Evolutionary conservation across 2,113 vertebrate genomes (phyloP).

Genomic region (Butorides virescens): DNA sequence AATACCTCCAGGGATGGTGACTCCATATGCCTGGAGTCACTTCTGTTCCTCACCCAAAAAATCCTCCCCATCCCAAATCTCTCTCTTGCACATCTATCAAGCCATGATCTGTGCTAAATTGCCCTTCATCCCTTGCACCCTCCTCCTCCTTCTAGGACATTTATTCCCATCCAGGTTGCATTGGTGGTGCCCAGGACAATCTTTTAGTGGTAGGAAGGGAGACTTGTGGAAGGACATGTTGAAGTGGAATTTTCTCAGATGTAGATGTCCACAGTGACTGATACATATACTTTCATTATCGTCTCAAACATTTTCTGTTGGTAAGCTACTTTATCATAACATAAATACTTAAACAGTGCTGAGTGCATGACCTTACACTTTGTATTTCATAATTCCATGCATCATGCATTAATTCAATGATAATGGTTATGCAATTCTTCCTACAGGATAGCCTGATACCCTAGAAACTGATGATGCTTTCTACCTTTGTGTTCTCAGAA

Average conservation of each 20-base stretch:
- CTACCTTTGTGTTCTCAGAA: not conserved
- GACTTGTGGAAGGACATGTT: not conserved
- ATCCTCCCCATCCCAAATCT: not conserved
- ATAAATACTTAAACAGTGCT: slow-evolving; percentile 46
- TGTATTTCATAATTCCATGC: slow-evolving; percentile 13
- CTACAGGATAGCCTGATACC: not conserved
- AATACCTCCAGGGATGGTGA: not conserved
- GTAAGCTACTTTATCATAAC: not conserved
- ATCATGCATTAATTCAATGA: not conserved
- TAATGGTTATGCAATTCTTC: not conserved
- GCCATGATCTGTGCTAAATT: not conserved
- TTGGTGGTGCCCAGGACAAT: not conserved
- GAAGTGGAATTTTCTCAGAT: not conserved
- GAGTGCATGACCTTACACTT: slow-evolving; percentile 22
- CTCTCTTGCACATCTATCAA: not conserved
- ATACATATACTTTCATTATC: not conserved
- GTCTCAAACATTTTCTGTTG: not conserved
- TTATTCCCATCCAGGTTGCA: not conserved
- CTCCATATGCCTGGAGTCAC: not conserved
- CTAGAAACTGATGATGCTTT: not conserved
- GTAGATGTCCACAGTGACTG: not conserved
- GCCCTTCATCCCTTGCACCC: not conserved
- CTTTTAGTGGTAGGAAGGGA: not conserved
- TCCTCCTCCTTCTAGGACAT: not conserved
- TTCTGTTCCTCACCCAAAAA: not conserved